A percentile compares a stretch with the other conserved stretches of the same genome.
These are phyloP conservation scores for Drosophila vallismaia DNA, from an alignment of 2,888 invertebrate genomes.

Conservation along the genomic window DNA sequence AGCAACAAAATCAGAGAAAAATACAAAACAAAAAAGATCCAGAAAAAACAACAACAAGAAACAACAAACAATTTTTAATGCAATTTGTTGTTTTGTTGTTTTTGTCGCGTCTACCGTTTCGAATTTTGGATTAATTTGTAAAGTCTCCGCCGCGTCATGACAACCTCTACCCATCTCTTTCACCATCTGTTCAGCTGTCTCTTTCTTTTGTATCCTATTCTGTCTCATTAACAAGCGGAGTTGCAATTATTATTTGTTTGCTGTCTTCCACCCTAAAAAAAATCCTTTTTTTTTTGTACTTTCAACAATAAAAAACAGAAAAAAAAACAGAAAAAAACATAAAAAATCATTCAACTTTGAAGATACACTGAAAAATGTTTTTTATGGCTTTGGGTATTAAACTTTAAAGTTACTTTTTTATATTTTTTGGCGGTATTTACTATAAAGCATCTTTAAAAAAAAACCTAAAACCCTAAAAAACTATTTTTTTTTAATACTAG, in stretches of 20 bases:
- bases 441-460: too few species aligned
- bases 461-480: background rate
- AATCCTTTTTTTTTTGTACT: conserved; percentile 21
- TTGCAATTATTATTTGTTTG: conserved; percentile 46
- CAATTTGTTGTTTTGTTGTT: conserved; percentile 60
- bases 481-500: conserved; percentile 18
- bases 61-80: conserved; percentile 59
- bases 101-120: conserved; percentile 64
- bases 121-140: conserved; percentile 79
- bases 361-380: too few species aligned
- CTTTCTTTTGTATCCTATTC: background rate
- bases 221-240: background rate
- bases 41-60: conserved; percentile 20
- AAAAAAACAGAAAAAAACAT: background rate
- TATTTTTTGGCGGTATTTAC: too few species aligned
- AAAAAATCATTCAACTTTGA: background rate
- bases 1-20: conserved; percentile 48
- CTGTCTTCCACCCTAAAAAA: conserved; percentile 39
- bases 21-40: conserved; percentile 34
- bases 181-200: background rate
- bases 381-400: too few species aligned
- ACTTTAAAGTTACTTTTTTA: too few species aligned
- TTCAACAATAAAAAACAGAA: background rate
- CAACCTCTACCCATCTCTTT: conserved; percentile 17
- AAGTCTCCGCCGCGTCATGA: conserved; percentile 53